phyloP scores from a whole-genome alignment of 2,797 vertebrate species.

The Streptopelia turtur region DNA sequence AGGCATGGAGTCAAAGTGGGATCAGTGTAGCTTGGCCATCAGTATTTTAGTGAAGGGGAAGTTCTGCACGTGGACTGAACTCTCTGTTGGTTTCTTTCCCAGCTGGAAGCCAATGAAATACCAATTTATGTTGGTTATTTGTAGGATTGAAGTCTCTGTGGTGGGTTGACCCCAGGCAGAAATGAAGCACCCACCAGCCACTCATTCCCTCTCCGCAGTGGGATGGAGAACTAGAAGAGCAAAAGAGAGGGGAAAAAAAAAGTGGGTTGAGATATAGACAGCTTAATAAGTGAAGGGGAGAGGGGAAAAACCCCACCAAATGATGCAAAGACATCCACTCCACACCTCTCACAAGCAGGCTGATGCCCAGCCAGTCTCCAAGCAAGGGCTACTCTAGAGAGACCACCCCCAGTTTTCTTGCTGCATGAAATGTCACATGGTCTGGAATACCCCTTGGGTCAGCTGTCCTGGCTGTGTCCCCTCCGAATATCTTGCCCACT shows the following conservation, averaged over 20 bases:
- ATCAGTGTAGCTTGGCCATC: background rate
- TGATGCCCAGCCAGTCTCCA: background rate
- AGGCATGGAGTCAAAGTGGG: background rate
- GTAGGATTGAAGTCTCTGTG: background rate
- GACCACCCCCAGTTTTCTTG: background rate
- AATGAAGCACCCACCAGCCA: background rate
- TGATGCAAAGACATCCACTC: background rate
- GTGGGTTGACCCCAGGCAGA: background rate
- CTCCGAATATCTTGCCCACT: background rate
- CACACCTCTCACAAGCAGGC: background rate
- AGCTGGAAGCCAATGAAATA: background rate
- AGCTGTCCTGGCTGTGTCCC: background rate
- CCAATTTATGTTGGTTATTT: background rate
- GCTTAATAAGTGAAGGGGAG: background rate
- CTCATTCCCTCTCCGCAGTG: background rate
- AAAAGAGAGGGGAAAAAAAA: background rate
- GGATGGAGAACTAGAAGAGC: background rate
- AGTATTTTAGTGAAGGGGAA: background rate
- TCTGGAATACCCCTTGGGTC: background rate
- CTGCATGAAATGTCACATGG: accelerated
- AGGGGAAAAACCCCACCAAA: background rate
- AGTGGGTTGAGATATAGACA: background rate
- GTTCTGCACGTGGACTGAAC: background rate
- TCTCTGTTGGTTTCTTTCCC: background rate
- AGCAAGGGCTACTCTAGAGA: background rate